Base-by-base conservation (phyloP, 2,888 invertebrate species). In the Drosophila melanosoma region DNA sequence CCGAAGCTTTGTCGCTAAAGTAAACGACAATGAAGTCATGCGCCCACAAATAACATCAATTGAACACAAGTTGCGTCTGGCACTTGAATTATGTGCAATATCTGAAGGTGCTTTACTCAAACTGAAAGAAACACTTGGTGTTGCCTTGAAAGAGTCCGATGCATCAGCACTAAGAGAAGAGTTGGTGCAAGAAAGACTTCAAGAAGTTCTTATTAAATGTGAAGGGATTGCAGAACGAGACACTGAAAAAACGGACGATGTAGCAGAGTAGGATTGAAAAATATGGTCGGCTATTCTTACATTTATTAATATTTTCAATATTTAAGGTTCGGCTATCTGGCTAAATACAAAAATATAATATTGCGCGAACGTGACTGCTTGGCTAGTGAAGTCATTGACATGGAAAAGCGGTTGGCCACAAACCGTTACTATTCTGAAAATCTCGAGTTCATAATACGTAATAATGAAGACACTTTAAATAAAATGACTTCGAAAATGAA, bases 361-460 rank as follows among this genome's bases (percentile, higher is more conserved):
- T 79, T 91, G 36, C 87, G 91, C 17, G 92, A 92, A 76, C 88
- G 91, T 11, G 91, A 92, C 81, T 90, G 92, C 10, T 82, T 92
- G 54, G 85, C 90, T 67, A 90, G 84, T 2, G 92, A 92, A 57
- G 90, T 92, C 0, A 76, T 82, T 36, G 92, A 92, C 63, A 75
- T 91, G 54, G 90, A 91, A 65, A 91, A 91, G 35, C 91, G 92
- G 29, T 77, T 92, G 26, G 83, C 90, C 53, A 70, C 91, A 12
- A 91, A 92, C 69, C 83, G 92, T 8, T 8, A 88, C 51, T 92
- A 92, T 67, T 85, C 90, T 0, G 92, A 92, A 56, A 88, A 90
- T 1, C 75, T 92, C 64, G 92, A 92, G 62, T 90, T 91, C 40
- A 82, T 90, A 7, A 83, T 90, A 35, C 83, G 89, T 17, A 88